Base-by-base conservation (phyloP, 2,113 vertebrate species). In the Nothobranchius kuhntae region DNA sequence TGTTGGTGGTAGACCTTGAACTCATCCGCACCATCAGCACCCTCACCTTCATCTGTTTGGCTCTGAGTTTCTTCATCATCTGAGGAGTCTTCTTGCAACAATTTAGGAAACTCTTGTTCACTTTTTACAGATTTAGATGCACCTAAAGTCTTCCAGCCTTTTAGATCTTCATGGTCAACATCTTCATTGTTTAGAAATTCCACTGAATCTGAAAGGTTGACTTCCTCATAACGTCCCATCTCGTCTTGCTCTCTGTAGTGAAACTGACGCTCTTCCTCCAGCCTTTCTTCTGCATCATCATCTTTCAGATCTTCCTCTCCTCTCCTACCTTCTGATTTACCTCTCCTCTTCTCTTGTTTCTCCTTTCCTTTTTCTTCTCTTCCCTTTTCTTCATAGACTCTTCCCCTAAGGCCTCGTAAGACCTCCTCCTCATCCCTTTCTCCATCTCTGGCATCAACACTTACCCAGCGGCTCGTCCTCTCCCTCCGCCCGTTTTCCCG, bases 1-100 rank as follows among this genome's bases (percentile, higher is more conserved):
- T 84, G 69, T 52, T 81, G 77, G 36, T 13, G 10, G 69, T 87
- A 91, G 9, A 71, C 53, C 57, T 83, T 87, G 7, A 78, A 45
- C 7, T 54, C 38, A 40, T 82, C 69, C 38, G 77, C 66, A 8
- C 60, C 75, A 53, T 58, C 14, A 38, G 15, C 13, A 7, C 81
- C 82, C 4, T 15, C 30, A 1, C 80, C 82, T 15, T 86, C 77
- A 0, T 82, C 74, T 0, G 9, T 6, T 13, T 44, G 71, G 17
- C 26, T 1, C 42, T 71, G 59, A 21, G 42, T 40, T 13, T 71
- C 75, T 6, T 84, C 75, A 0, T 77, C 74, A 3, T 77, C 70
- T 13, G 53, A 36, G 1, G 48, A 26, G 46, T 61, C 58, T 3
- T 79, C 53, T 65, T 56, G 36, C 36, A 36, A 9, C 4, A 62